Evolutionary conservation across 2,113 vertebrate genomes (phyloP).

Genomic region (Alaudala cheleensis): DNA sequence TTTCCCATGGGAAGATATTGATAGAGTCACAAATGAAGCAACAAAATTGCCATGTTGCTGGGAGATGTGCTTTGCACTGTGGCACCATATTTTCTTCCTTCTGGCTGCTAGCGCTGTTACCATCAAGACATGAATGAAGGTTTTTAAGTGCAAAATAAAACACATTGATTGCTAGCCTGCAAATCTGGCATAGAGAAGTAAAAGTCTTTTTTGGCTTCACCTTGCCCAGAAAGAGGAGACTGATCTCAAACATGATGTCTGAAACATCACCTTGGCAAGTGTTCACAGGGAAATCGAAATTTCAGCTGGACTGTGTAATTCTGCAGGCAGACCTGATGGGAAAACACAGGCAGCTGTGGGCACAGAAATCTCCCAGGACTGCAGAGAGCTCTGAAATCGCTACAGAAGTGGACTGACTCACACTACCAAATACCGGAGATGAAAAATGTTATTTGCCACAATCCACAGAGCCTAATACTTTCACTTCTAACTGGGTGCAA

Average conservation of each 20-base stretch:
- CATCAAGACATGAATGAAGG: neutral
- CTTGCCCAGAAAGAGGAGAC: neutral
- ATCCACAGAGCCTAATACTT: neutral
- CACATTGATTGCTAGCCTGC: neutral
- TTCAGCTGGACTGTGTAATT: neutral
- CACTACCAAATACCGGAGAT: fast-evolving
- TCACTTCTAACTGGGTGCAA: neutral
- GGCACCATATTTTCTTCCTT: neutral
- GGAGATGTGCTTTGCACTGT: neutral
- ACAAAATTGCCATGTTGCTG: neutral
- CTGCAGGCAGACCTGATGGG: neutral
- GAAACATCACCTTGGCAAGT: neutral
- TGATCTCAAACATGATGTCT: neutral
- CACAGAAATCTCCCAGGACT: neutral
- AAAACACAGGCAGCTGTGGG: neutral
- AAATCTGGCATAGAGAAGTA: neutral
- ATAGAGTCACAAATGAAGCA: neutral
- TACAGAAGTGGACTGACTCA: neutral
- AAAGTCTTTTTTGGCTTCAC: neutral
- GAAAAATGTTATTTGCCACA: neutral
- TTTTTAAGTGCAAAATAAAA: neutral
- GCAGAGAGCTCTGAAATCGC: neutral
- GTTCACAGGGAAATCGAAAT: neutral
- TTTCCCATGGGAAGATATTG: neutral
- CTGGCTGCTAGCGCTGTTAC: neutral